A percentile compares a stretch with the other conserved stretches of the same genome.
Conservation (phyloP, 2,888 invertebrate species). For the Aleiodes leptofemur region DNA sequence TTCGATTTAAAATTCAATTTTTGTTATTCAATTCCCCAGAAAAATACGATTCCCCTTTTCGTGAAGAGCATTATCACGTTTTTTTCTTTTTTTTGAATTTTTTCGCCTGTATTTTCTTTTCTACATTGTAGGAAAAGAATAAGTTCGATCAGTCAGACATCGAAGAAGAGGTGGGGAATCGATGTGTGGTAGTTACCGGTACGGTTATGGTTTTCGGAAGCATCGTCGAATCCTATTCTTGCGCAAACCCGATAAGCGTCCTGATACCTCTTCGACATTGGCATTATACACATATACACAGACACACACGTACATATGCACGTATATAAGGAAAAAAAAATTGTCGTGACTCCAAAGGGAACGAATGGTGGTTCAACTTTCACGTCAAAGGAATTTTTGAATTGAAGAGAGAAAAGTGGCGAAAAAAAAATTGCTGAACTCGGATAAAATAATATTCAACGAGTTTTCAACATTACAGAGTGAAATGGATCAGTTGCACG, state of each 20-base stretch:
- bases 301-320: slow-evolving; percentile 2
- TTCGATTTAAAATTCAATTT: slow-evolving; percentile 10
- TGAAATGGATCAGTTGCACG: slow-evolving; percentile 44
- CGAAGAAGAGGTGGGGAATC: neutral
- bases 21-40: slow-evolving; percentile 38
- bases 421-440: slow-evolving; percentile 6
- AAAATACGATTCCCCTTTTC: slow-evolving; percentile 14
- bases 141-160: slow-evolving; percentile 72
- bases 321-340: slow-evolving; percentile 8
- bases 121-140: slow-evolving; percentile 66
- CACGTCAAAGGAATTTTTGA: neutral
- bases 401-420: neutral
- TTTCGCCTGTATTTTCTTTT: neutral
- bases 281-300: slow-evolving; percentile 37
- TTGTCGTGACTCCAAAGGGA: neutral
- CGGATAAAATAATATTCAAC: slow-evolving; percentile 36
- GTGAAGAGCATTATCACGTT: too few relatives aligned
- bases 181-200: slow-evolving; percentile 75
- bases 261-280: slow-evolving; percentile 49
- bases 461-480: neutral
- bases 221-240: slow-evolving; percentile 75
- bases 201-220: slow-evolving; percentile 76
- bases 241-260: slow-evolving; percentile 74
- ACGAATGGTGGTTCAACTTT: neutral
- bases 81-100: neutral